phyloP scores from a whole-genome alignment of 2,797 vertebrate genomes.

The Propithecus deckenii region DNA sequence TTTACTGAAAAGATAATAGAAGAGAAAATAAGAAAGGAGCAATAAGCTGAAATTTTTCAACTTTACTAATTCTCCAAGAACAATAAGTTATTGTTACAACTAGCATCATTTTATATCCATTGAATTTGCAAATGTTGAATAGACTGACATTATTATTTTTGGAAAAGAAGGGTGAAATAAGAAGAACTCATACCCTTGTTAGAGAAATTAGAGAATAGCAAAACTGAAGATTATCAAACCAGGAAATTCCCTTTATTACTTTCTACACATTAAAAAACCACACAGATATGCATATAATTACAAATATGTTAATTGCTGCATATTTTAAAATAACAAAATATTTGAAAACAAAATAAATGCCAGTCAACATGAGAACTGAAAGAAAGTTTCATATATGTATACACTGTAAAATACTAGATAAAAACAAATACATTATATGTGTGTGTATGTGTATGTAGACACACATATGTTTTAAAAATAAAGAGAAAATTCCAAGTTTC shows the following conservation, averaged over 20 bases:
- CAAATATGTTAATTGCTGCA: not conserved
- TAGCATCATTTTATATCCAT: not conserved
- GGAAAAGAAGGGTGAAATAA: not conserved
- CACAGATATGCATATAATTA: not conserved
- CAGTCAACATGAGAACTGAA: not conserved
- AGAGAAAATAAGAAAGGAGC: not conserved
- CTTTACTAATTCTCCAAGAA: not conserved
- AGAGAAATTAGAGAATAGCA: not conserved
- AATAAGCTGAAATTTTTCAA: not conserved
- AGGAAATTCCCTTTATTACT: not conserved
- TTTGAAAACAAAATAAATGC: not conserved
- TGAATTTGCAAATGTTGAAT: not conserved
- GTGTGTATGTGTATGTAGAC: not conserved
- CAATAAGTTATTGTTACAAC: not conserved
- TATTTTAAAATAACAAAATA: not conserved
- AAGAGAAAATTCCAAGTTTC: not conserved
- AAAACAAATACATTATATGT: not conserved
- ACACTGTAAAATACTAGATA: not conserved
- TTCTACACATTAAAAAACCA: not conserved
- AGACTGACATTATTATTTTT: not conserved
- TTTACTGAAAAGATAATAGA: not conserved
- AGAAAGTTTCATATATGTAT: not conserved
- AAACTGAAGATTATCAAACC: not conserved
- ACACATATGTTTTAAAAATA: not conserved
- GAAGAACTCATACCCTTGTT: not conserved